These are phyloP conservation scores for Boloria selene DNA, from an alignment of 2,888 invertebrate species.

Conservation along the genomic window DNA sequence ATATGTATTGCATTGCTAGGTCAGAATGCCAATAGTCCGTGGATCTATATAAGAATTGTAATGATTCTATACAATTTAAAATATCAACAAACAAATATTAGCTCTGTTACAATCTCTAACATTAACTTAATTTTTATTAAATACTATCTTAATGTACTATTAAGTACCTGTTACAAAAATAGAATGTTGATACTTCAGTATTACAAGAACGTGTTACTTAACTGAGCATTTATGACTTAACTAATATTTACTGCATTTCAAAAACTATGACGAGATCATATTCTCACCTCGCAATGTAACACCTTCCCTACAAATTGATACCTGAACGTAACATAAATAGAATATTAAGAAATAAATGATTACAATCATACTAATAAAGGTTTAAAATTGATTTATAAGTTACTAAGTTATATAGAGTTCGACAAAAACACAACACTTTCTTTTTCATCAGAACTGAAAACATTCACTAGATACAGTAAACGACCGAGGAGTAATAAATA, in stretches of 20 bases:
- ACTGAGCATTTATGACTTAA: slow-evolving; percentile 9
- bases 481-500: slow-evolving; percentile 35
- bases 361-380: neutral
- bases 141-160: neutral
- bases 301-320: slow-evolving; percentile 16
- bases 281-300: slow-evolving; percentile 8
- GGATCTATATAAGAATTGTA: neutral
- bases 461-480: slow-evolving; percentile 38
- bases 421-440: slow-evolving; percentile 18
- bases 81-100: too few relatives aligned
- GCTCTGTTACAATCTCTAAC: too few relatives aligned
- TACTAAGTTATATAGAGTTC: too few relatives aligned
- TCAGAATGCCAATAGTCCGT: slow-evolving; percentile 14
- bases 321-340: neutral
- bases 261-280: slow-evolving; percentile 18
- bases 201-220: slow-evolving; percentile 11
- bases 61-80: neutral
- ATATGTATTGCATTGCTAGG: slow-evolving; percentile 28
- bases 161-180: neutral
- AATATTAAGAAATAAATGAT: neutral
- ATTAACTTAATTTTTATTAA: neutral
- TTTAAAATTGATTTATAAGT: neutral
- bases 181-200: neutral
- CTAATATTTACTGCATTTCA: slow-evolving; percentile 14
- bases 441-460: slow-evolving; percentile 30